These are phyloP conservation scores for Zapus hudsonius DNA, from an alignment of 2,113 vertebrate genomes.

Conservation along the genomic window DNA sequence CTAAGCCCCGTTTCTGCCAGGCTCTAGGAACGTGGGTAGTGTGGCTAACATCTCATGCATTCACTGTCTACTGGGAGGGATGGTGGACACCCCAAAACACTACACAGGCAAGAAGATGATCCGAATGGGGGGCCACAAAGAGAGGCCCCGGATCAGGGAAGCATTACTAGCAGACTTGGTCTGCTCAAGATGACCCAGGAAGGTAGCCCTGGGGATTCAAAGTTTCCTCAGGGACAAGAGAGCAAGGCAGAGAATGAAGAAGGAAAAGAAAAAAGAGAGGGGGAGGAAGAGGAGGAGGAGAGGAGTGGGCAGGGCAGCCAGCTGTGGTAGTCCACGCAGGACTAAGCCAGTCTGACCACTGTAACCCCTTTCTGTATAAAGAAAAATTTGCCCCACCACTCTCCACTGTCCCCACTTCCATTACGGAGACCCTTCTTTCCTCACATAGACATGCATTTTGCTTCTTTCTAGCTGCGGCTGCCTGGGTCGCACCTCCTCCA, in stretches of 20 bases:
- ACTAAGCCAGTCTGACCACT: too few species aligned
- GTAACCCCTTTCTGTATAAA: too few species aligned
- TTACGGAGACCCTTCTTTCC: too few species aligned
- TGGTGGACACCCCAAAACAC: neutral
- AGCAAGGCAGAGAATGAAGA: neutral
- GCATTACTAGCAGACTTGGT: too few species aligned
- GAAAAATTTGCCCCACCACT: too few species aligned
- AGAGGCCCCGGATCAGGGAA: neutral
- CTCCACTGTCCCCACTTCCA: too few species aligned
- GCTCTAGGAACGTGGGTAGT: neutral
- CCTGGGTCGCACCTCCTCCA: too few species aligned
- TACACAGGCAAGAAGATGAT: neutral
- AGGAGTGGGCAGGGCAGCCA: neutral
- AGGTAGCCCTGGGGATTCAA: neutral
- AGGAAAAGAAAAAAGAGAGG: too few species aligned
- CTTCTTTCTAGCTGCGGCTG: too few species aligned
- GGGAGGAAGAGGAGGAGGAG: neutral
- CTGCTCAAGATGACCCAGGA: neutral
- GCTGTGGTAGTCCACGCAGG: neutral
- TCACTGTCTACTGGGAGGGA: neutral
- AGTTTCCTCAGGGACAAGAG: neutral
- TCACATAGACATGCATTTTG: too few species aligned
- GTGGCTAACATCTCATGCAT: neutral
- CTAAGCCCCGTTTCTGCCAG: neutral
- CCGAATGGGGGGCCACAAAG: neutral